These are phyloP conservation scores for Drosophila erecta DNA, from an alignment of 1,140 invertebrate species.

Conservation along the genomic window DNA sequence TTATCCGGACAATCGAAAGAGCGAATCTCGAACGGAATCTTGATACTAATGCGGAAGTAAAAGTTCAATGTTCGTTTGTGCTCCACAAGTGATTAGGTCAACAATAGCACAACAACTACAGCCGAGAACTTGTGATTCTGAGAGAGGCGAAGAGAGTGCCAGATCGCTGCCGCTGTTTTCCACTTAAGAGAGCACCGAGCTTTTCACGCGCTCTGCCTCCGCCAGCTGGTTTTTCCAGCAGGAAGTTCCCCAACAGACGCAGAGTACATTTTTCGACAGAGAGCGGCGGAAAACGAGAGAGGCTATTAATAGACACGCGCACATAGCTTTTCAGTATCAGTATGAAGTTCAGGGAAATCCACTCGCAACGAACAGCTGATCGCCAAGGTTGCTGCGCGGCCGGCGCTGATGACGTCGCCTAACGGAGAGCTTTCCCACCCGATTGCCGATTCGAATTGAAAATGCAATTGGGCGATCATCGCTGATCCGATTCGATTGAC, in stretches of 20 bases:
- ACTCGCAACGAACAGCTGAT: slow-evolving; percentile 55
- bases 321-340: slow-evolving; percentile 64
- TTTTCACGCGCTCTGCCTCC: slow-evolving; percentile 23
- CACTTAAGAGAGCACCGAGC: slow-evolving; percentile 43
- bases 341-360: slow-evolving; percentile 81
- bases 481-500: slow-evolving; percentile 1
- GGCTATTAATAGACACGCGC: slow-evolving; percentile 66
- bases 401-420: slow-evolving; percentile 46
- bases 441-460: slow-evolving; percentile 53
- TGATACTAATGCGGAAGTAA: slow-evolving; percentile 83
- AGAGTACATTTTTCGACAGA: too few species aligned
- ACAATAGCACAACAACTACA: slow-evolving; percentile 79
- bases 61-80: slow-evolving; percentile 85
- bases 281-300: slow-evolving; percentile 8
- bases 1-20: slow-evolving; percentile 4
- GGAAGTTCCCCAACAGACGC: slow-evolving; percentile 36
- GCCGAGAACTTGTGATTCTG: slow-evolving; percentile 42
- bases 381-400: slow-evolving; percentile 63
- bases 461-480: slow-evolving; percentile 58
- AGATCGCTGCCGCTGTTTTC: not conserved
- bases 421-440: slow-evolving; percentile 69
- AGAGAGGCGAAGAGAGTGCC: slow-evolving; percentile 1
- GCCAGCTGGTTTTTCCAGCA: slow-evolving; percentile 54
- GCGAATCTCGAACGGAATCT: slow-evolving; percentile 13
- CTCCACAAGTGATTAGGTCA: slow-evolving; percentile 85